Percentiles rank a stretch among this genome's conserved stretches.
phyloP scores from a whole-genome alignment of 2,888 invertebrate genomes.

The Hetaerina titia region DNA sequence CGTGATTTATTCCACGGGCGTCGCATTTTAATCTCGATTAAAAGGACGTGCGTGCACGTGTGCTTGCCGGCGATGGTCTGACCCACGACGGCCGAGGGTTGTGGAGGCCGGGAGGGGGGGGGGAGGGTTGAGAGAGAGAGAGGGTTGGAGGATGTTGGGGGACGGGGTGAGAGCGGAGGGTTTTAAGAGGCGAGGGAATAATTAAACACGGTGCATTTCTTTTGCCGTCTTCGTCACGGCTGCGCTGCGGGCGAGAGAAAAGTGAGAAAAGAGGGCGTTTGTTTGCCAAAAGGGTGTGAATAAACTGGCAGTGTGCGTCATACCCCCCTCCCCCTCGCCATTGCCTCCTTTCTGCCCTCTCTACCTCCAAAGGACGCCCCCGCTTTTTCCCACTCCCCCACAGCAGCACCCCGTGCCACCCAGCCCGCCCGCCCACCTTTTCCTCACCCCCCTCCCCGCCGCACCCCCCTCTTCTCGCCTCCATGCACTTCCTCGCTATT shows the following conservation, averaged over 20 bases:
- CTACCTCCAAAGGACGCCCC: background rate
- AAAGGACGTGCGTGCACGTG: background rate
- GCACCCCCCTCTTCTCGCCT: no score
- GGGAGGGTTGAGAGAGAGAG: background rate
- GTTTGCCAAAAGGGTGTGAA: constrained; percentile 60
- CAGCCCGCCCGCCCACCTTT: background rate
- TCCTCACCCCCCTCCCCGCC: no score
- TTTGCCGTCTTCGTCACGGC: background rate
- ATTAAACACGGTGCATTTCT: constrained; percentile 54
- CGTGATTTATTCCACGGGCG: background rate
- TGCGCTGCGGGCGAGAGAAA: background rate
- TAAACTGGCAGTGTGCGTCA: constrained; percentile 39
- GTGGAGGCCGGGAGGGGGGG: background rate
- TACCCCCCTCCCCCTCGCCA: background rate
- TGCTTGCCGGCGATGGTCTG: background rate
- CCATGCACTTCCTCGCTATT: background rate
- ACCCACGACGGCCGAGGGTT: background rate
- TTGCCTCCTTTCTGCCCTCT: constrained; percentile 16
- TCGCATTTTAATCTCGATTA: background rate
- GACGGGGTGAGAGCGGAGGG: background rate
- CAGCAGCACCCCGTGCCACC: background rate
- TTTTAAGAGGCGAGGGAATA: constrained; percentile 30
- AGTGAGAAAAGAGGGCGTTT: constrained; percentile 53
- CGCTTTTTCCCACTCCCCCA: no score
- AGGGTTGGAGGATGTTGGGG: background rate